Base-by-base conservation (phyloP, 1,140 invertebrate genomes). In the Palaemon carinicauda region DNA sequence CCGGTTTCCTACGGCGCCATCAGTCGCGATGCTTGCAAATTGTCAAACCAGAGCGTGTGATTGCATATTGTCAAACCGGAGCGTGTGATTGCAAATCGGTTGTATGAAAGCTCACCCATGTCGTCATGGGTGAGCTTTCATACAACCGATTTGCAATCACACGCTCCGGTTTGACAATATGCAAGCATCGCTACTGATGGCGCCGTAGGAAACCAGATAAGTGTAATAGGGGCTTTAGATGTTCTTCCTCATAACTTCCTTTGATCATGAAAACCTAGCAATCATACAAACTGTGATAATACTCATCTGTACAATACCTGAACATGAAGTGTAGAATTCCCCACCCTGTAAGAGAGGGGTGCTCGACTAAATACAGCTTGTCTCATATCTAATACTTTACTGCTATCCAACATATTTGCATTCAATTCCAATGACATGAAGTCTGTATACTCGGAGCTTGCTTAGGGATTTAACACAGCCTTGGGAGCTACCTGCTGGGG, bases 291-390 rank as follows among this genome's bases (percentile, higher is more conserved):
- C 69, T 52, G 50, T 21, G 24, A 3, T n/a, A 84, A 24, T 12
- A 77, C n/a, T 21, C 19, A 15, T 69, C n/a, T n/a, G 14, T 15
- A 27, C 29, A 69, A 21, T 69, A 86, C 88, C 79, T 88, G 88
- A 29, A 88, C 50, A 73, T 82, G 83, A 4, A 88, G 65, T 31
- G 88, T 88, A 21, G 88, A 88, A 53, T 85, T 86, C 41, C 88
- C 88, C 31, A 88, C 88, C 50, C 84, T 88, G 54, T 88, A 88
- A 9, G 82, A 86, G 33, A 88, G 83, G 29, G 88, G 80, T 12
- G 88, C 75, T 17, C 82, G 80, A 31, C 82, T 86, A 53, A 88
- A 88, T 21, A 88, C 75, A 15, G 82, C 82, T 71, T 86, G 88
- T 56, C 88, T 85, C 88, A 88, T 88, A 56, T 86, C 84, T 27